phyloP scores from a whole-genome alignment of 2,113 vertebrate genomes.

The Eretmochelys imbricata region DNA sequence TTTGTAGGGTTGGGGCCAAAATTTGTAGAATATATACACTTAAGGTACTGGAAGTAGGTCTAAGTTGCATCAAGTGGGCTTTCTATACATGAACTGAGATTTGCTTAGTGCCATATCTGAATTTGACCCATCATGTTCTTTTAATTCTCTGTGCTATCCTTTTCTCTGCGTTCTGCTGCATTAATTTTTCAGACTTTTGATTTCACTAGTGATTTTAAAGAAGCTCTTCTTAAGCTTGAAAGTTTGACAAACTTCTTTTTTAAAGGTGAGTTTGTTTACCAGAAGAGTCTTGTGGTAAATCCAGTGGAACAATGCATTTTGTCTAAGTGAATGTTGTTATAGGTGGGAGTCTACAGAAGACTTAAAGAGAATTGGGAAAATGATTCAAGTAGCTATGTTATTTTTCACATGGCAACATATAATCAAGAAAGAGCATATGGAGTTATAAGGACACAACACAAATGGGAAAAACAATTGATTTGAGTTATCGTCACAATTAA shows the following conservation, averaged over 20 bases:
- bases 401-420: conserved; percentile 34
- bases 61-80: neutral
- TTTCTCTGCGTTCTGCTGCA: neutral
- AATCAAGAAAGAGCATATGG: conserved; percentile 4
- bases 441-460: conserved; percentile 4
- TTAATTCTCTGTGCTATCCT: neutral
- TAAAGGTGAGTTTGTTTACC: conserved; percentile 48
- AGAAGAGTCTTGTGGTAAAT: conserved; percentile 43
- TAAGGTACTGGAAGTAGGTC: neutral
- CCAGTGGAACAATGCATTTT: conserved; percentile 36
- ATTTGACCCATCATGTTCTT: neutral
- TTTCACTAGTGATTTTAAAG: conserved; percentile 48
- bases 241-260: neutral
- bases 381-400: conserved; percentile 34
- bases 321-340: conserved; percentile 33
- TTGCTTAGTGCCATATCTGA: neutral
- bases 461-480: conserved; percentile 14
- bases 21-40: neutral
- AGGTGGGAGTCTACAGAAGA: conserved; percentile 22
- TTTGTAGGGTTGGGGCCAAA: neutral
- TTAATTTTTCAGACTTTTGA: conserved; percentile 20
- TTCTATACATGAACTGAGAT: too few species aligned
- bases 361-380: conserved; percentile 45
- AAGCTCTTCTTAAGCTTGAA: conserved; percentile 39
- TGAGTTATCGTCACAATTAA: conserved; percentile 4